Evolutionary conservation across 35 echinoderm and acorn worm genomes (phyloP).

Genomic region (Stichopus chloronotus): DNA sequence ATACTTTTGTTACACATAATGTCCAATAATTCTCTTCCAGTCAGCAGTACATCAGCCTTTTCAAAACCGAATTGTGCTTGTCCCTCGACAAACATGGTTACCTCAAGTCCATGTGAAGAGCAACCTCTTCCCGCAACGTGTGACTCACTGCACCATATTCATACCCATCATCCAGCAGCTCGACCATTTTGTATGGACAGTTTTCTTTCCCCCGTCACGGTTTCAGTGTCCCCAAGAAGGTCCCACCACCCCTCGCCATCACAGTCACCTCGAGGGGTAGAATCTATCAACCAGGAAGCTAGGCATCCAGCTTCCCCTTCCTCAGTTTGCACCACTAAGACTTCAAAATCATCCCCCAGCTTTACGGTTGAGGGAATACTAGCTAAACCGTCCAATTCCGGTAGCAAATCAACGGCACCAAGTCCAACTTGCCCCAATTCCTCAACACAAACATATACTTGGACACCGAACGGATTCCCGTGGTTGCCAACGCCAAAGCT

Average conservation of each 20-base stretch:
- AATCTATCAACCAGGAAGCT: background rate
- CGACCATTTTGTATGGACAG: constrained; percentile 4
- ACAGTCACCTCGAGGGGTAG: background rate
- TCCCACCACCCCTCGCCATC: background rate
- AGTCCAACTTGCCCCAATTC: constrained; percentile 27
- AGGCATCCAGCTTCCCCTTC: background rate
- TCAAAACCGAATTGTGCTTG: constrained; percentile 5
- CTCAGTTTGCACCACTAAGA: background rate
- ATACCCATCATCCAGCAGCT: background rate
- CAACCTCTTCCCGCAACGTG: constrained; percentile 9
- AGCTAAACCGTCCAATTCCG: constrained; percentile 50
- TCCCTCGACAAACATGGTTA: constrained; percentile 20
- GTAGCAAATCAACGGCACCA: background rate
- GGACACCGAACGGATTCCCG: constrained; percentile 50
- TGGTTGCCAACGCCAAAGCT: constrained; percentile 42
- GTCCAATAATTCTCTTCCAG: constrained; percentile 25
- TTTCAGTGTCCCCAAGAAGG: constrained; percentile 1
- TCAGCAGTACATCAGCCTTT: constrained; percentile 40
- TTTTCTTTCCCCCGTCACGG: background rate
- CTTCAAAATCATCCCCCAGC: constrained; percentile 31
- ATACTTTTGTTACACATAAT: constrained; percentile 8
- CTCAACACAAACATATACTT: constrained; percentile 46
- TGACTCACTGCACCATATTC: background rate
- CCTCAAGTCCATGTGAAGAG: constrained; percentile 7
- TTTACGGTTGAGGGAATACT: constrained; percentile 54